A percentile compares a stretch with the other conserved stretches of the same genome.
These are phyloP conservation scores for Leucophora obtusa DNA, from an alignment of 2,888 invertebrate genomes.

Conservation along the genomic window DNA sequence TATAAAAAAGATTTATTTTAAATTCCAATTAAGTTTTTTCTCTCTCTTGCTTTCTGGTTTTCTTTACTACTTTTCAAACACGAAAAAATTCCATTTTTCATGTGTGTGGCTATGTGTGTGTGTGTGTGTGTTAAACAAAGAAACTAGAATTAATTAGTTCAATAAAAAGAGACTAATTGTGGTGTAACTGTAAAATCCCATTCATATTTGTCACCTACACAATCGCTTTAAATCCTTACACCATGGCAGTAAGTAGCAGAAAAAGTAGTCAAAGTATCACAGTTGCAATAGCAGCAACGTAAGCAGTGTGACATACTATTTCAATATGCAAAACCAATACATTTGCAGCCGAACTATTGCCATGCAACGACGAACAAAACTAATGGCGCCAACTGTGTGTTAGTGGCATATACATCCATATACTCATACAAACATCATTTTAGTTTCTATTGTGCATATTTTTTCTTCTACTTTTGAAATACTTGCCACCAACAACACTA, in stretches of 20 bases:
- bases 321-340: conserved; percentile 52
- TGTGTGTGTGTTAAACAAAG: too few species aligned
- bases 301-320: conserved; percentile 44
- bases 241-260: not conserved
- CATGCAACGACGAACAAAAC: conserved; percentile 33
- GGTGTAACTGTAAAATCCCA: conserved; percentile 59
- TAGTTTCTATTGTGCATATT: not conserved
- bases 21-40: too few species aligned
- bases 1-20: too few species aligned
- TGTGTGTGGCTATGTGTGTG: too few species aligned
- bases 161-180: conserved; percentile 59
- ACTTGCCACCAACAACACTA: conserved; percentile 11
- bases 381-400: conserved; percentile 24
- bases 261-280: not conserved
- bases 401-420: not conserved
- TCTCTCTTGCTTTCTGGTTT: too few species aligned
- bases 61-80: too few species aligned
- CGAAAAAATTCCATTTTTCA: too few species aligned
- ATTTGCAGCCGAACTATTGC: conserved; percentile 16
- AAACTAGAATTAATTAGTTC: conserved; percentile 55
- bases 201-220: conserved; percentile 59
- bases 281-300: not conserved
- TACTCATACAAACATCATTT: not conserved
- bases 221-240: conserved; percentile 11
- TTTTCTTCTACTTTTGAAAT: conserved; percentile 16